Evolutionary conservation across 2,113 vertebrate genomes (phyloP).

Genomic region (Vimba vimba): DNA sequence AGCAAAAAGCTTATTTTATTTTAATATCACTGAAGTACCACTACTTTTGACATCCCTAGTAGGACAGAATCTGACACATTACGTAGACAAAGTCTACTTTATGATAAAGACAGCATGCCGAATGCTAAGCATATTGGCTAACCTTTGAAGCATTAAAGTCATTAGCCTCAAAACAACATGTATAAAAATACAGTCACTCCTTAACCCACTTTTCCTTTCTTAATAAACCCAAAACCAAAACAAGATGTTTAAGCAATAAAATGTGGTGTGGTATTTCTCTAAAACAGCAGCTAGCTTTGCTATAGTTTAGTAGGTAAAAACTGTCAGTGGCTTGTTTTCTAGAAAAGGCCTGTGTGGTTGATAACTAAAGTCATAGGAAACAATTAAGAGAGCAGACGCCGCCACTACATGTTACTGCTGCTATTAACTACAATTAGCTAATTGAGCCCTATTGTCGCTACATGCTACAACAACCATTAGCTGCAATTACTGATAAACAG

Average conservation of each 20-base stretch:
- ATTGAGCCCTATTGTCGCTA: slow-evolving; percentile 22
- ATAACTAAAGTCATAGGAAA: slow-evolving; percentile 60
- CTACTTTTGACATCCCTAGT: background rate
- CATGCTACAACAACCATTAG: slow-evolving; percentile 56
- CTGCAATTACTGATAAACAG: slow-evolving; percentile 57
- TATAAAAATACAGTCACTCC: background rate
- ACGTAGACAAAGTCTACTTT: background rate
- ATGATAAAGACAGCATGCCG: background rate
- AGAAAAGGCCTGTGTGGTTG: background rate
- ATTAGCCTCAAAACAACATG: background rate
- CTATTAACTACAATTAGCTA: slow-evolving; percentile 68
- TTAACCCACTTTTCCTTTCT: background rate
- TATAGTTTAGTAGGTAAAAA: slow-evolving; percentile 41
- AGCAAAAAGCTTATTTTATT: background rate
- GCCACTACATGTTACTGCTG: slow-evolving; percentile 58
- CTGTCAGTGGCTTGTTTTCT: slow-evolving; percentile 7
- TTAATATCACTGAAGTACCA: background rate
- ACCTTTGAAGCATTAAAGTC: background rate
- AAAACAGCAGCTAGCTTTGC: slow-evolving; percentile 3
- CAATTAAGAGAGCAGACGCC: slow-evolving; percentile 58
- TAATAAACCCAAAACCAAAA: background rate
- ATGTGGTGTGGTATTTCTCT: background rate
- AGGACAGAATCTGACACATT: background rate
- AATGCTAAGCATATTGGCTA: background rate
- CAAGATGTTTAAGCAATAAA: background rate